phyloP scores from a whole-genome alignment of 2,113 vertebrate genomes.

The Mesoclemmys tuberculata region DNA sequence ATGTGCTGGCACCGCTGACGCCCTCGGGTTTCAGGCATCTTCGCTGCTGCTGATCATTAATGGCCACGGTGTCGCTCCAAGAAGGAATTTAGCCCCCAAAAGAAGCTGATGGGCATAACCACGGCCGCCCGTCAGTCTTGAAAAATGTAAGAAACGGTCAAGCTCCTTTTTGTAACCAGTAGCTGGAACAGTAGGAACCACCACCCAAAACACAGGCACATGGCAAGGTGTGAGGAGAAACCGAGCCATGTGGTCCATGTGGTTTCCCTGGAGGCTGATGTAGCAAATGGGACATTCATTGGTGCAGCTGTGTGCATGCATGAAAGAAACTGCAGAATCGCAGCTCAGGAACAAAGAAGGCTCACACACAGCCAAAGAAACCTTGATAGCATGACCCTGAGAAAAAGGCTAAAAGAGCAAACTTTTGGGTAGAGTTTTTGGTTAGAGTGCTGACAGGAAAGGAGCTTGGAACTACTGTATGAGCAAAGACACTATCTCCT shows the following conservation, averaged over 20 bases:
- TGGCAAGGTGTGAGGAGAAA: neutral
- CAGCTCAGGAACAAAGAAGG: too few relatives aligned
- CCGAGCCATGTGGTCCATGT: neutral
- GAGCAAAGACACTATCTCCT: neutral
- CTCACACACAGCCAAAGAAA: neutral
- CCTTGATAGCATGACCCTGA: too few relatives aligned
- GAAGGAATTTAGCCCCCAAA: neutral
- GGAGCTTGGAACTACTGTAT: neutral
- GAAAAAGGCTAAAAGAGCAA: too few relatives aligned
- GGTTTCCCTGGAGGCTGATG: neutral
- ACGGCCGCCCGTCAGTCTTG: neutral
- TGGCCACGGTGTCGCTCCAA: neutral
- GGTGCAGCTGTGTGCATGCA: too few relatives aligned
- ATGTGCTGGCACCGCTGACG: neutral
- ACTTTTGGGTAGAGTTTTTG: too few relatives aligned
- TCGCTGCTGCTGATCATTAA: neutral
- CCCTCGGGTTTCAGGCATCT: neutral
- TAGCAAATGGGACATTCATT: neutral
- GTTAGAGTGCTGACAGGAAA: too few relatives aligned
- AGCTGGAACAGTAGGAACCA: neutral
- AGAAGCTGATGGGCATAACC: neutral
- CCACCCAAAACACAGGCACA: neutral
- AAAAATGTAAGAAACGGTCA: neutral
- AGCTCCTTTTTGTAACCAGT: neutral
- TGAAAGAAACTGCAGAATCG: too few relatives aligned